These are phyloP conservation scores for Epicampocera succincta DNA, from an alignment of 2,888 invertebrate genomes.

Conservation along the genomic window DNA sequence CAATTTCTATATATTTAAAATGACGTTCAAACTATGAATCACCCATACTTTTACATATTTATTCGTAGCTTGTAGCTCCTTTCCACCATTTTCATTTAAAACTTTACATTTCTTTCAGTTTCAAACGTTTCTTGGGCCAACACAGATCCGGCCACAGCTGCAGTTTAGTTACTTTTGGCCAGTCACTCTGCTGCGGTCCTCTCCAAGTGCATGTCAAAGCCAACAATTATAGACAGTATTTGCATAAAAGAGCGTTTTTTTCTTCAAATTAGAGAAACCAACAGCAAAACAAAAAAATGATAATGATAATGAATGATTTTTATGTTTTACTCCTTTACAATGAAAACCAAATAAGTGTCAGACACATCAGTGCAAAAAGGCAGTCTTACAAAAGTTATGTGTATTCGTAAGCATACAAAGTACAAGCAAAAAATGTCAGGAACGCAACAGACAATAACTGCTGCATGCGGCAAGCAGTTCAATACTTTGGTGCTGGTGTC, in stretches of 20 bases:
- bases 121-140: slow-evolving; percentile 21
- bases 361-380: slow-evolving; percentile 28
- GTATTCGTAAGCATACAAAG: too few species aligned
- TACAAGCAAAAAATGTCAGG: neutral
- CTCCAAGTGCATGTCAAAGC: slow-evolving; percentile 35
- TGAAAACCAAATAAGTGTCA: slow-evolving; percentile 58
- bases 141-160: slow-evolving; percentile 20
- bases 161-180: neutral
- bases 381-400: neutral
- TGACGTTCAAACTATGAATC: neutral
- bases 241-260: slow-evolving; percentile 37
- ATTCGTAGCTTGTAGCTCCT: neutral
- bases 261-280: neutral
- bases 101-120: neutral
- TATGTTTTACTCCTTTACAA: slow-evolving; percentile 40
- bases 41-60: slow-evolving; percentile 1
- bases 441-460: neutral
- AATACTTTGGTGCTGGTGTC: slow-evolving; percentile 48
- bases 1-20: too few species aligned
- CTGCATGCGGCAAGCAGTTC: slow-evolving; percentile 25
- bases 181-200: slow-evolving; percentile 2
- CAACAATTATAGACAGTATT: slow-evolving; percentile 52
- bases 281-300: slow-evolving; percentile 10
- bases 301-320: slow-evolving; percentile 61
- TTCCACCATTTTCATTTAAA: neutral